These are phyloP conservation scores for Volucella zonaria DNA, from an alignment of 2,888 invertebrate genomes.

Conservation along the genomic window DNA sequence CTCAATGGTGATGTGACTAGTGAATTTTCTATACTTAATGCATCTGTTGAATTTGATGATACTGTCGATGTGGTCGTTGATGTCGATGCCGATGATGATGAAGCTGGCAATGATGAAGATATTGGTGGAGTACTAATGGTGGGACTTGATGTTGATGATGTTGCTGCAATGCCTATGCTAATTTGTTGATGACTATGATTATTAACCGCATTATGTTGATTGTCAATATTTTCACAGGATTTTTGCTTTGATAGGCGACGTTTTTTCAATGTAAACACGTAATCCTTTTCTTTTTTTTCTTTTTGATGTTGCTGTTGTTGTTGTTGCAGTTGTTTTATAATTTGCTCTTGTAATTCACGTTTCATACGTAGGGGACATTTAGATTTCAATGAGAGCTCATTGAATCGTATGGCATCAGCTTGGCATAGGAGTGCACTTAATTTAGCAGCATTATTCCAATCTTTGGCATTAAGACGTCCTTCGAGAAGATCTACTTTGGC, in stretches of 20 bases:
- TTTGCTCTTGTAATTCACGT: constrained; percentile 76
- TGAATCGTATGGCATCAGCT: constrained; percentile 81
- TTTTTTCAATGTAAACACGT: constrained; percentile 81
- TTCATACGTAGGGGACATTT: constrained; percentile 80
- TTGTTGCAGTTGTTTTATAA: constrained; percentile 69
- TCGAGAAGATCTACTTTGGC: constrained; percentile 90
- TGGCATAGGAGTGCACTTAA: constrained; percentile 91
- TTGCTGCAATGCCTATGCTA: constrained; percentile 50
- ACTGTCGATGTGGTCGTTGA: constrained; percentile 64
- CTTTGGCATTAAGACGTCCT: constrained; percentile 88
- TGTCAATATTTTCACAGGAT: constrained; percentile 81
- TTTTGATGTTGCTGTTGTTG: constrained; percentile 75
- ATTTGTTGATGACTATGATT: constrained; percentile 55
- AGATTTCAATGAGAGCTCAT: constrained; percentile 78
- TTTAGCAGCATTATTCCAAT: constrained; percentile 87
- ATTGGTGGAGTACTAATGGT: constrained; percentile 46
- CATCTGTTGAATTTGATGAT: constrained; percentile 48
- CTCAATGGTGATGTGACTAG: constrained; percentile 78
- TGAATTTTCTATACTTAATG: constrained; percentile 75
- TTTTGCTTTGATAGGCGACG: constrained; percentile 82
- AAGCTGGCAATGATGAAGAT: constrained; percentile 65
- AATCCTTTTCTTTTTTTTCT: constrained; percentile 80
- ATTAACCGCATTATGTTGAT: constrained; percentile 55
- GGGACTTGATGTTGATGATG: constrained; percentile 62
- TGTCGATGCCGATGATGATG: constrained; percentile 63